Conservation (phyloP, 2,888 invertebrate species). For the Catocala sponsa region DNA sequence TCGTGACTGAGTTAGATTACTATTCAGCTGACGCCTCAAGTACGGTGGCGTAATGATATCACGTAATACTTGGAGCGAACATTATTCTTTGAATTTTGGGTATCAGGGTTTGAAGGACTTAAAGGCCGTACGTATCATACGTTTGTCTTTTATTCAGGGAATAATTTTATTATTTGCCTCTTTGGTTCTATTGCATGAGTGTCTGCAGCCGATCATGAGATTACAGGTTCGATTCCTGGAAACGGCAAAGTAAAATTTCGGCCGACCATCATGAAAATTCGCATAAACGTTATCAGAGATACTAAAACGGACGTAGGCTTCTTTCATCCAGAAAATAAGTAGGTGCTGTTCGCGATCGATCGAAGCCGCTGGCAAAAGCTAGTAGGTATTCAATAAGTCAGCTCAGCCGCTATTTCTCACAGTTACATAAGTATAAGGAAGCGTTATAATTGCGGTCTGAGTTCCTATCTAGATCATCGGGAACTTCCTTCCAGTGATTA, state of each 20-base stretch:
- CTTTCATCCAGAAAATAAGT: too few species aligned
- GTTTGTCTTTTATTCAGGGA: too few species aligned
- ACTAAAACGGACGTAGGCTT: too few species aligned
- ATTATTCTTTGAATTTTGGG: slow-evolving; percentile 4
- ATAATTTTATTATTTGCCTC: too few species aligned
- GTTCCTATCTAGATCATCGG: slow-evolving; percentile 4
- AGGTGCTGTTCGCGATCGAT: too few species aligned
- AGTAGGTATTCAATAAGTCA: neutral
- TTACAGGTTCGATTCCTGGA: too few species aligned
- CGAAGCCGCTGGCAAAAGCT: neutral
- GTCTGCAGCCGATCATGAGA: too few species aligned
- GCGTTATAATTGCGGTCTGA: neutral
- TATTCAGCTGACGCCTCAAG: slow-evolving; percentile 32
- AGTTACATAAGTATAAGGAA: neutral
- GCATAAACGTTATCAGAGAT: too few species aligned
- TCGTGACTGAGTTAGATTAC: slow-evolving; percentile 38
- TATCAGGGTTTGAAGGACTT: neutral
- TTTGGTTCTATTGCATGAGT: too few species aligned
- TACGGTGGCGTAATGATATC: slow-evolving; percentile 36
- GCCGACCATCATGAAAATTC: too few species aligned
- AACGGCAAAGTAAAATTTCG: too few species aligned
- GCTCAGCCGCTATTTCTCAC: neutral
- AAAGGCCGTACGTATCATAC: too few species aligned
- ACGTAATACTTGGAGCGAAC: slow-evolving; percentile 30
- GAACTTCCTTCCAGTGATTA: neutral